Conservation (phyloP, 2,888 invertebrate genomes). For the Griposia aprilina region DNA sequence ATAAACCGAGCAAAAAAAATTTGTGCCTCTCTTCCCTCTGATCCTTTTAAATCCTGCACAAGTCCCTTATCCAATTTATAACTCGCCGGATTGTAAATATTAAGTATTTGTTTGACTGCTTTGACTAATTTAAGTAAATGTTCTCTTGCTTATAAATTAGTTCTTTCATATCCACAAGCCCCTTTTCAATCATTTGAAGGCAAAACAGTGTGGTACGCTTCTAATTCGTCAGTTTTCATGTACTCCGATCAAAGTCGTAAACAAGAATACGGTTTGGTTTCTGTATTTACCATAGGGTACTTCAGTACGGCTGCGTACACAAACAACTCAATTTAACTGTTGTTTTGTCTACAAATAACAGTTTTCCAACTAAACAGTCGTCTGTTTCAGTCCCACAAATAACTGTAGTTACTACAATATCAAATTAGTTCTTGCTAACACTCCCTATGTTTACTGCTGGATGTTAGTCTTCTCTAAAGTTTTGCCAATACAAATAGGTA, state of each 20-base stretch:
- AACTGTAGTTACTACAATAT: conserved; percentile 14
- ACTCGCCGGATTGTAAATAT: not conserved
- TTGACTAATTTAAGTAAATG: not conserved
- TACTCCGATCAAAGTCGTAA: conserved; percentile 37
- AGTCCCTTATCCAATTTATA: not conserved
- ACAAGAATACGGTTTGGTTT: conserved; percentile 41
- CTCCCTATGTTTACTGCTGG: not conserved
- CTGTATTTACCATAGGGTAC: conserved; percentile 41
- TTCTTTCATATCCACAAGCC: not conserved
- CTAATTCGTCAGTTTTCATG: conserved; percentile 19
- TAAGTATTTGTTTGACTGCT: not conserved
- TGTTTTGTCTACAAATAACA: conserved; percentile 53
- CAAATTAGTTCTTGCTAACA: conserved; percentile 22
- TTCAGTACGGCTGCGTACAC: conserved; percentile 39
- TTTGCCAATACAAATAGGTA: not conserved
- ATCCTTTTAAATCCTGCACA: not conserved
- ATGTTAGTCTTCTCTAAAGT: not conserved
- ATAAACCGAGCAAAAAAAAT: not conserved
- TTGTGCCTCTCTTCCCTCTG: not conserved
- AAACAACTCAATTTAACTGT: conserved; percentile 48
- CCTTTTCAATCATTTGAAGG: not conserved
- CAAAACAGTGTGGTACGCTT: conserved; percentile 3
- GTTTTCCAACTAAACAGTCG: conserved; percentile 36
- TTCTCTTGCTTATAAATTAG: not conserved
- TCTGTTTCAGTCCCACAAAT: conserved; percentile 21